These are phyloP conservation scores for Pocillopora meandrina DNA, from an alignment of 92 coral and sea anemone species.

Conservation along the genomic window DNA sequence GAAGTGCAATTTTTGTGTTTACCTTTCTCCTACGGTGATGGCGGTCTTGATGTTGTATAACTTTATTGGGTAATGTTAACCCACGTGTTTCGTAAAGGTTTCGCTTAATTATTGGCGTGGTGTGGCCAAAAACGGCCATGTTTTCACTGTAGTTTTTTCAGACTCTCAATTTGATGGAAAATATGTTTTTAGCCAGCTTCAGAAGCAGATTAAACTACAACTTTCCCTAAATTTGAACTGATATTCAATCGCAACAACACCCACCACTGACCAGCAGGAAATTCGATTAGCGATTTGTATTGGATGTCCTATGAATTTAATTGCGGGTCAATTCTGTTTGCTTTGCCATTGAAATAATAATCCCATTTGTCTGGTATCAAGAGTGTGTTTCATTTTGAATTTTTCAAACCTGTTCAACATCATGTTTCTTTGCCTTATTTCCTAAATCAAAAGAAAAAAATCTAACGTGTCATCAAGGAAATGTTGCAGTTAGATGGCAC, in stretches of 20 bases:
- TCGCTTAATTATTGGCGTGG: background rate
- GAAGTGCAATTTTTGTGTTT: conserved; percentile 6
- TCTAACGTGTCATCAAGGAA: background rate
- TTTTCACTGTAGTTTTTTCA: background rate
- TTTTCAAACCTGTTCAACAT: background rate
- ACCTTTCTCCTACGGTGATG: background rate
- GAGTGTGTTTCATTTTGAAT: too few species aligned
- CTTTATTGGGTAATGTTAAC: background rate
- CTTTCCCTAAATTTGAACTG: background rate
- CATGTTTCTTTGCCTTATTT: background rate
- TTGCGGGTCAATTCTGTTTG: conserved; percentile 7
- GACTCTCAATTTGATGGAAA: background rate
- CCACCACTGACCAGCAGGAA: background rate
- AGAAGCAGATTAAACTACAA: background rate
- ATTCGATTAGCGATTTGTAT: background rate
- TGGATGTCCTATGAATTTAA: conserved; percentile 4
- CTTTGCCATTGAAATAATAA: background rate
- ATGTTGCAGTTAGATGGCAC: too few species aligned
- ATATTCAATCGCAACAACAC: background rate
- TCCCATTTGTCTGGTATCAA: background rate
- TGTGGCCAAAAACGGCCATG: background rate
- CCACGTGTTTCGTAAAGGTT: background rate
- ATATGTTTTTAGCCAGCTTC: background rate
- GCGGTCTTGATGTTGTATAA: conserved; percentile 11
- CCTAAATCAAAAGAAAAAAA: background rate